These are phyloP conservation scores for Adrianichthys oophorus DNA, from an alignment of 2,797 vertebrate species.

Conservation along the genomic window DNA sequence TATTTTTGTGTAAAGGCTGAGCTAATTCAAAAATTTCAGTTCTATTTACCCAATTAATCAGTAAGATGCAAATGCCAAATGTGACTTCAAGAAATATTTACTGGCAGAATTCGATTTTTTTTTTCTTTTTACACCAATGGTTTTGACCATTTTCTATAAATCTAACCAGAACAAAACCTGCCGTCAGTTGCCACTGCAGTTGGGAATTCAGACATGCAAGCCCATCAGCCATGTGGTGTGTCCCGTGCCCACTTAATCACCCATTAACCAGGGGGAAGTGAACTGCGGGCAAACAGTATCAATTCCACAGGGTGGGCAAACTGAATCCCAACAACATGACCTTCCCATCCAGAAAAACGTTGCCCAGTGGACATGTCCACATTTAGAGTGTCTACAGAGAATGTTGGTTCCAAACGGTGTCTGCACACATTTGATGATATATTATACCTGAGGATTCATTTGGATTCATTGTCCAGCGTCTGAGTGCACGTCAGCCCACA, in stretches of 20 bases:
- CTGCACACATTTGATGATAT: slow-evolving; percentile 23
- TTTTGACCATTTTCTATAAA: background rate
- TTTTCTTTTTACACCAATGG: too few relatives aligned
- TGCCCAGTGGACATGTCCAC: slow-evolving; percentile 45
- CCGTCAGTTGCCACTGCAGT: slow-evolving; percentile 7
- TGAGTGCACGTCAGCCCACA: slow-evolving; percentile 24
- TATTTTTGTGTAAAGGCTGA: too few relatives aligned
- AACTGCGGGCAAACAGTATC: slow-evolving; percentile 63
- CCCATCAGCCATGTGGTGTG: slow-evolving; percentile 59
- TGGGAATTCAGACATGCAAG: slow-evolving; percentile 47
- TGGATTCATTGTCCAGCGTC: slow-evolving; percentile 12
- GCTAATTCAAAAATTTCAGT: too few relatives aligned
- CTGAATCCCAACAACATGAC: slow-evolving; percentile 50
- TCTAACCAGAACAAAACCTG: background rate
- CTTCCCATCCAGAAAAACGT: slow-evolving; percentile 50
- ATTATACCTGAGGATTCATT: slow-evolving; percentile 32
- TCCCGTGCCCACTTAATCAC: slow-evolving; percentile 59
- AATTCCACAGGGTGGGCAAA: slow-evolving; percentile 49
- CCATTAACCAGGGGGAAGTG: slow-evolving; percentile 62
- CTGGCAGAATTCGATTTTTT: background rate
- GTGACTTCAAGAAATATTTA: too few relatives aligned
- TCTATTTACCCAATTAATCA: too few relatives aligned
- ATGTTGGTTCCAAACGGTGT: slow-evolving; percentile 35
- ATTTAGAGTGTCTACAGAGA: slow-evolving; percentile 1
- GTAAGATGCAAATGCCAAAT: too few relatives aligned